phyloP scores from a whole-genome alignment of 2,113 vertebrate genomes.

The Melanerpes aurifrons region DNA sequence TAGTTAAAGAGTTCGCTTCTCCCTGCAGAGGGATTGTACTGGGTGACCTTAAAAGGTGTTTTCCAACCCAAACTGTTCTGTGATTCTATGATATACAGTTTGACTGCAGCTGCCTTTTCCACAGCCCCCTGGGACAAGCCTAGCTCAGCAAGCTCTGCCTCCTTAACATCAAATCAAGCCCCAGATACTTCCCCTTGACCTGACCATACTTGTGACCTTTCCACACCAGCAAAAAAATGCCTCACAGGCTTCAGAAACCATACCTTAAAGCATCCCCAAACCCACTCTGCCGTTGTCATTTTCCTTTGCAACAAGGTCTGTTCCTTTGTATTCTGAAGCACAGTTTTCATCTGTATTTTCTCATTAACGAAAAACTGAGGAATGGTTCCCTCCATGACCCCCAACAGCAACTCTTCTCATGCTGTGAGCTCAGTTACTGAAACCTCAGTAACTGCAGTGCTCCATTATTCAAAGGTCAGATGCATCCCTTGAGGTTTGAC shows the following conservation, averaged over 20 bases:
- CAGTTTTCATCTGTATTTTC: conserved; percentile 4
- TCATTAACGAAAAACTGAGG: conserved; percentile 5
- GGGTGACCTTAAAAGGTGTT: background rate
- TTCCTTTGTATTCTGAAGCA: background rate
- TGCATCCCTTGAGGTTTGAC: conserved; percentile 1
- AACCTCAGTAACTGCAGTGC: background rate
- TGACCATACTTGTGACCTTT: background rate
- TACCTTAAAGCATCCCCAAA: background rate
- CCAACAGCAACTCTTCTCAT: background rate
- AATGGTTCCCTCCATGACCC: conserved; percentile 20
- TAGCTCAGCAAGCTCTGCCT: background rate
- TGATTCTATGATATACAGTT: background rate
- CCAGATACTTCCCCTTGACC: background rate
- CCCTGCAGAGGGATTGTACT: background rate
- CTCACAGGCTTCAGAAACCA: background rate
- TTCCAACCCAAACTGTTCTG: background rate
- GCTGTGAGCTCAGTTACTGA: background rate
- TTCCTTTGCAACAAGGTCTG: background rate
- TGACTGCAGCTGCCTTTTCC: background rate
- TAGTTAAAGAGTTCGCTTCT: background rate
- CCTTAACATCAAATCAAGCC: background rate
- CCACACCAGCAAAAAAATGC: background rate
- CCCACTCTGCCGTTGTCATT: background rate
- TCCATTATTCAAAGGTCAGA: conserved; percentile 61
- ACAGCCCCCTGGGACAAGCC: background rate